Percentiles rank a stretch among this genome's conserved stretches.
phyloP scores from a whole-genome alignment of 1,140 invertebrate genomes.

The Gonatopus flavifemur region DNA sequence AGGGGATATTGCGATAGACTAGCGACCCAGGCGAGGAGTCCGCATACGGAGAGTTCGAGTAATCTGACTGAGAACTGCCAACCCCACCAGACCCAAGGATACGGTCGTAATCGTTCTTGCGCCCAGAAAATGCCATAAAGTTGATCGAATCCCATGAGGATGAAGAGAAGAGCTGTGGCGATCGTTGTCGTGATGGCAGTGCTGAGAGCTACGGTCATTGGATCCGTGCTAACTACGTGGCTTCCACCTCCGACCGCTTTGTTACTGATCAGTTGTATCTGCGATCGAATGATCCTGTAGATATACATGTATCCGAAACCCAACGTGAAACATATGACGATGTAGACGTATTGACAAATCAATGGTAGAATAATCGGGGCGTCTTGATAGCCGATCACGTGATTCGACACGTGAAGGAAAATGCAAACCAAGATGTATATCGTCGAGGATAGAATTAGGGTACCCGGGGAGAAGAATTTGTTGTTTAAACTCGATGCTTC shows the following conservation, averaged over 20 bases:
- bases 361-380: constrained; percentile 66
- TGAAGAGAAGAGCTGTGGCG: constrained; percentile 78
- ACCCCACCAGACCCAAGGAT: constrained; percentile 85
- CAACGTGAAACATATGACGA: constrained; percentile 75
- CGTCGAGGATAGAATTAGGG: constrained; percentile 72
- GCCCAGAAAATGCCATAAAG: constrained; percentile 81
- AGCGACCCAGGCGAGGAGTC: constrained; percentile 79
- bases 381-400: constrained; percentile 55
- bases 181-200: constrained; percentile 85
- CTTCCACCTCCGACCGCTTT: constrained; percentile 46
- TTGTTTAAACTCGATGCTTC: constrained; percentile 55
- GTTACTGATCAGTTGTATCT: constrained; percentile 44
- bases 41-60: constrained; percentile 81
- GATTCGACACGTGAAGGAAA: constrained; percentile 73
- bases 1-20: constrained; percentile 63
- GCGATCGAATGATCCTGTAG: constrained; percentile 62
- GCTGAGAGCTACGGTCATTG: constrained; percentile 54
- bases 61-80: constrained; percentile 82
- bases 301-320: constrained; percentile 83
- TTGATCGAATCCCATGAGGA: constrained; percentile 78
- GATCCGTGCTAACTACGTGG: constrained; percentile 44
- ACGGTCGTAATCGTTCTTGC: constrained; percentile 59
- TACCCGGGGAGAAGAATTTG: constrained; percentile 71
- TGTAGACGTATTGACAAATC: constrained; percentile 80
- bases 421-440: constrained; percentile 78